Percentiles rank a stretch among this genome's conserved stretches.
These are phyloP conservation scores for Drosophila setosimentum DNA, from an alignment of 2,888 invertebrate genomes.

Conservation along the genomic window DNA sequence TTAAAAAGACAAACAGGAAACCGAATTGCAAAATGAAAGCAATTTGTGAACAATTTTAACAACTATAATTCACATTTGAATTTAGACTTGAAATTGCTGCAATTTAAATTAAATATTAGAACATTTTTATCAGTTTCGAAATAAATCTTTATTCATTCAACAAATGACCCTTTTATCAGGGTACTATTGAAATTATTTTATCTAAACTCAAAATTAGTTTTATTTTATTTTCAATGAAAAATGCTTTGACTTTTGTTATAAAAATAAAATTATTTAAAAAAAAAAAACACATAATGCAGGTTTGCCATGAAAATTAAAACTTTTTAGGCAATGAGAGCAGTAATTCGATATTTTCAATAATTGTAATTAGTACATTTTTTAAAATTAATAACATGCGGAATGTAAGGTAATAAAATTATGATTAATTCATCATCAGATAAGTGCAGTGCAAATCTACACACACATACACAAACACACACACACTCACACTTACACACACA, in stretches of 20 bases:
- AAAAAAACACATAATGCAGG: background rate
- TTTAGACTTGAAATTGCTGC: slow-evolving; percentile 11
- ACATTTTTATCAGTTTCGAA: background rate
- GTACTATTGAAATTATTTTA: background rate
- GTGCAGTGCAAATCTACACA: background rate
- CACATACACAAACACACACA: slow-evolving; percentile 13
- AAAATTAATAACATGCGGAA: slow-evolving; percentile 62
- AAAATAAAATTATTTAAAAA: background rate
- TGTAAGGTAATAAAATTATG: slow-evolving; percentile 50
- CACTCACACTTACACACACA: slow-evolving; percentile 1
- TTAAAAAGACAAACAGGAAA: slow-evolving; percentile 35
- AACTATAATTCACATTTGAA: slow-evolving; percentile 57
- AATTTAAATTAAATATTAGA: background rate
- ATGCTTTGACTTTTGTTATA: background rate
- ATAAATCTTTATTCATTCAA: background rate
- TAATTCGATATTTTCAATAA: slow-evolving; percentile 13
- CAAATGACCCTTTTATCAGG: background rate
- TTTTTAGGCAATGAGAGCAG: background rate
- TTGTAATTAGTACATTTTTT: slow-evolving; percentile 45
- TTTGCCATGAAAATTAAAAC: background rate
- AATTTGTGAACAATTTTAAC: slow-evolving; percentile 64
- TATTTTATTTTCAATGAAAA: background rate
- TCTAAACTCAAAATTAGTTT: background rate
- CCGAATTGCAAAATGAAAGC: slow-evolving; percentile 60
- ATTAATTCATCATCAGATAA: slow-evolving; percentile 51